Evolutionary conservation across 2,113 vertebrate genomes (phyloP), one percentile per base, ranked within the genome.

Genomic region (Guaruba guarouba): DNA sequence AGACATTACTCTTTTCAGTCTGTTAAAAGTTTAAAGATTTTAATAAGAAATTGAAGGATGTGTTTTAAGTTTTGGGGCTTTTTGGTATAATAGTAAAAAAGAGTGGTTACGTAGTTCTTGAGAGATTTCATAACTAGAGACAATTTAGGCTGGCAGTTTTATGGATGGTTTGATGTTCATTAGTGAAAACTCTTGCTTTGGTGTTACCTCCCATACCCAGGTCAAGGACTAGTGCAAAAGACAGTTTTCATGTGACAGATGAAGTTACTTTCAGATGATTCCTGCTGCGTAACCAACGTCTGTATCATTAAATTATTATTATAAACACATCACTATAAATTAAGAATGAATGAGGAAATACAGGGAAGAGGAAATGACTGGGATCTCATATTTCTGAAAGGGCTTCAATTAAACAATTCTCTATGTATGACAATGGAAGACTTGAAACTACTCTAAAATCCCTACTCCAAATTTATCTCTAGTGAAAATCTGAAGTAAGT

Each of bases 341-440:
- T 46, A 71, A 94, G 91, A 81, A 89, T 87, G 70, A 86, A 82
- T 87, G 67, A 90, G 31, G 63, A 41, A 90, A 73, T 66, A 80
- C 80, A 94, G 24, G 78, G 49, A 94, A 95, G 63, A 87, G 93
- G 93, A 96, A 90, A 94, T 95, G 67, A 95, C 78, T 88, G 74
- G 82, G 66, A 59, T 24, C 27, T 88, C 14, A 0, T 63, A 33
- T 51, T 92, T 93, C 82, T 95, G 82, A 91, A 90, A 79, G 90
- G 18, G 25, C 11, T 69, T 7, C 44, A 91, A 59, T 73, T 59
- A 95, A 96, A 75, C 48, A 82, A 59, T 79, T 94, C 62, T 76
- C 27, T 71, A 0, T 15, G 17, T 63, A 11, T 25, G 54, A 83
- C 0, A 7, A 48, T 12, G 25, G 77, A 95, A 89, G 91, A 49